These are phyloP conservation scores for Dasypogon diadema DNA, from an alignment of 2,888 invertebrate species.

Conservation along the genomic window DNA sequence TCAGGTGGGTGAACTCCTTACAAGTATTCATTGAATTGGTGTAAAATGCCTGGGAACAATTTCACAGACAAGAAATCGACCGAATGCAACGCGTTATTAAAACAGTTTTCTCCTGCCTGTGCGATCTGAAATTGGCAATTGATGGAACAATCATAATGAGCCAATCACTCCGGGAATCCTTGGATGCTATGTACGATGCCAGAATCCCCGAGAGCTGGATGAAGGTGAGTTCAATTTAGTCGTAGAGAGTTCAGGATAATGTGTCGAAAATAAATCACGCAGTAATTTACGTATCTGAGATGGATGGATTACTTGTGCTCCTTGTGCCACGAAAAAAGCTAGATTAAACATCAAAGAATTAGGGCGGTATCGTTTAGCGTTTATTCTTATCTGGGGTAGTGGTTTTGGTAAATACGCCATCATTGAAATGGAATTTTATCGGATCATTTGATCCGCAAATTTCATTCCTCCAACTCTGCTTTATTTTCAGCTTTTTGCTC, in stretches of 20 bases:
- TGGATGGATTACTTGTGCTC: neutral
- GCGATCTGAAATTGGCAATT: conserved; percentile 92
- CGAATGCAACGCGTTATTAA: conserved; percentile 90
- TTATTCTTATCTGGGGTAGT: neutral
- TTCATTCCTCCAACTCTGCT: neutral
- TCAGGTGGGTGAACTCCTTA: conserved; percentile 70
- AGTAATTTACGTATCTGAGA: neutral
- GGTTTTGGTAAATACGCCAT: neutral
- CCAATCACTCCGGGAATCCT: conserved; percentile 84
- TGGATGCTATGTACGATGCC: conserved; percentile 98
- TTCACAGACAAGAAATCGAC: conserved; percentile 77
- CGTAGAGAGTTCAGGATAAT: neutral
- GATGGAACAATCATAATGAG: conserved; percentile 99
- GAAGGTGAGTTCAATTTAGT: conserved; percentile 72
- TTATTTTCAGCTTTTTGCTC: neutral
- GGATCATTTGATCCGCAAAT: neutral
- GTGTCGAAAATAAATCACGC: neutral
- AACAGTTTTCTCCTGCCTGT: conserved; percentile 82
- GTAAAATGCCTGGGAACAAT: conserved; percentile 49
- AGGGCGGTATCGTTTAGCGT: neutral
- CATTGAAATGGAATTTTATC: neutral
- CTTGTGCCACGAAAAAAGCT: neutral
- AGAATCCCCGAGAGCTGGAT: conserved; percentile 92
- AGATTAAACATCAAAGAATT: conserved; percentile 4
- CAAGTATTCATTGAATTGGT: too few species aligned